Percentiles rank a stretch among this genome's conserved stretches.
These are phyloP conservation scores for Tricholaema leucomelas DNA, from an alignment of 2,113 vertebrate species.

Conservation along the genomic window DNA sequence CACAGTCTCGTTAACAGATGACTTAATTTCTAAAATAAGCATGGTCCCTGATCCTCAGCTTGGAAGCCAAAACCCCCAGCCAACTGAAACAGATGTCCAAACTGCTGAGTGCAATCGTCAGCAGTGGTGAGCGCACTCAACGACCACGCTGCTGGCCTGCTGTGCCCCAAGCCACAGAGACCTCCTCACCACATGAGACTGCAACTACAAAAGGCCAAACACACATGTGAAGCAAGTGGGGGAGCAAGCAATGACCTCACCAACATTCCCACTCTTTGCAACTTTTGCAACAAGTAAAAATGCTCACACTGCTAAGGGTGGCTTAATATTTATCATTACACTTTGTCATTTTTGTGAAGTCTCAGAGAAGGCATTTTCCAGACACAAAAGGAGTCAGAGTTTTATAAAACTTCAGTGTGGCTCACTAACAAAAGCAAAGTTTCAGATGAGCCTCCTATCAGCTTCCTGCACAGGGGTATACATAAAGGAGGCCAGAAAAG, in stretches of 20 bases:
- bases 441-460: neutral
- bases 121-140: neutral
- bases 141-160: fast-evolving
- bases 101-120: neutral
- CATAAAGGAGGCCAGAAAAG: neutral
- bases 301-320: neutral
- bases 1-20: neutral
- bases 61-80: neutral
- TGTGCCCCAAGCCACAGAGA: neutral
- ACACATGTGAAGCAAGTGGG: fast-evolving
- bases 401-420: neutral
- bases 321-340: neutral
- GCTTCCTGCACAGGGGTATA: neutral
- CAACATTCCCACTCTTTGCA: fast-evolving
- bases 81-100: neutral
- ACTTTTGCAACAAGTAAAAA: neutral
- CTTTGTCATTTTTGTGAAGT: neutral
- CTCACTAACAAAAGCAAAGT: neutral
- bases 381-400: neutral
- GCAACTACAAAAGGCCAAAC: neutral
- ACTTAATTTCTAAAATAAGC: neutral
- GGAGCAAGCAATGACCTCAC: neutral
- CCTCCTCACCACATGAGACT: neutral
- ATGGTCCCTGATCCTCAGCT: neutral
- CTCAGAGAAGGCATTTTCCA: neutral